A percentile compares a stretch with the other conserved stretches of the same genome.
Conservation (phyloP, 30 jellyfish, hydroid and myxozoan genomes). For the Aurelia sp. region DNA sequence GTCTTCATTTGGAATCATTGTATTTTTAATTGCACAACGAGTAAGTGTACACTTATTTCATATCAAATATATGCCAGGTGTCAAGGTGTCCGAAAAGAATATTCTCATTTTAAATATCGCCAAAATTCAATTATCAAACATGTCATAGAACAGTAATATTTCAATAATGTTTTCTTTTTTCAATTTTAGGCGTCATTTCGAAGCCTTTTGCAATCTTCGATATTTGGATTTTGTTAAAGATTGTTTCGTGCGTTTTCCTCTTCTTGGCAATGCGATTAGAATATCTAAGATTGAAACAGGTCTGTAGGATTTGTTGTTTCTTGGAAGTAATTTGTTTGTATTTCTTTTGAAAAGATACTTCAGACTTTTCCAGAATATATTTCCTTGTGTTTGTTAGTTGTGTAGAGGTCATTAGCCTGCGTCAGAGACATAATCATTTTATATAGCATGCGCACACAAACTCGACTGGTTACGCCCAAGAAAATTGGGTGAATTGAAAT, state of each 20-base stretch:
- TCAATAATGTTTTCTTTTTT: neutral
- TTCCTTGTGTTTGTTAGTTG: too few species aligned
- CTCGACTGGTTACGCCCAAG: too few species aligned
- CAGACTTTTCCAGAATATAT: too few species aligned
- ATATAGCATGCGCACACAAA: too few species aligned
- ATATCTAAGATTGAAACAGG: constrained; percentile 46
- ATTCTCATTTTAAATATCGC: neutral
- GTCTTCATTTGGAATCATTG: constrained; percentile 32
- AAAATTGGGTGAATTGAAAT: too few species aligned
- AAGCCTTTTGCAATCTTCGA: neutral
- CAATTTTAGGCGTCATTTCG: neutral
- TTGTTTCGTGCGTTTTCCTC: constrained; percentile 5
- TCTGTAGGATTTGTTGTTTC: neutral
- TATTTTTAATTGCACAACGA: neutral
- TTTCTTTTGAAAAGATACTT: too few species aligned
- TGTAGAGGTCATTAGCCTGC: too few species aligned
- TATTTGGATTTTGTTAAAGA: constrained; percentile 3
- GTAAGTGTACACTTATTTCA: neutral
- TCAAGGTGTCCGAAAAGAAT: neutral
- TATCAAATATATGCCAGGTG: neutral
- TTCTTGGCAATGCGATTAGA: constrained; percentile 48
- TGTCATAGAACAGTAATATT: neutral
- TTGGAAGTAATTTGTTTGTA: too few species aligned
- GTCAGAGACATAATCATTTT: too few species aligned
- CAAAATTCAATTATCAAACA: neutral